phyloP scores from a whole-genome alignment of 2,797 vertebrate genomes.

The Chaetodon trifasciatus region DNA sequence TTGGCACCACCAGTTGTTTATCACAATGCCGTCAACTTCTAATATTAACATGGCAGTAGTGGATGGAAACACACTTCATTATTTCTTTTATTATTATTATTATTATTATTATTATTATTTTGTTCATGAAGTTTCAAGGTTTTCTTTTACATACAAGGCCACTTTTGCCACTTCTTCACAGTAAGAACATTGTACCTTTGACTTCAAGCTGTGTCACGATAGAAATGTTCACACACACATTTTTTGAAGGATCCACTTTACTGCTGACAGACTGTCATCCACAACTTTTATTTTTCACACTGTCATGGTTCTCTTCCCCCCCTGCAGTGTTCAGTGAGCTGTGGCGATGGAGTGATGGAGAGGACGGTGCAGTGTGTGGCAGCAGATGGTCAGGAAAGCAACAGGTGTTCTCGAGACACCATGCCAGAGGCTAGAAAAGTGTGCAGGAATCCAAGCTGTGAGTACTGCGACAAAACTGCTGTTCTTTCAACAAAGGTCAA shows the following conservation, averaged over 20 bases:
- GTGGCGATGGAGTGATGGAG: constrained; percentile 91
- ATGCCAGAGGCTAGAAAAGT: constrained; percentile 88
- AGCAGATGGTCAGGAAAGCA: constrained; percentile 85
- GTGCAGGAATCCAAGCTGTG: constrained; percentile 91
- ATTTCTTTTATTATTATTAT: background rate
- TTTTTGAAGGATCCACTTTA: background rate
- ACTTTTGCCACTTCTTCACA: background rate
- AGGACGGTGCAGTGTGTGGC: constrained; percentile 91
- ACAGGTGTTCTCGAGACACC: constrained; percentile 81
- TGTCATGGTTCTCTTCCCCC: constrained; percentile 31
- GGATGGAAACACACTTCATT: background rate
- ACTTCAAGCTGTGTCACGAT: background rate
- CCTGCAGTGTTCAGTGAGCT: constrained; percentile 91
- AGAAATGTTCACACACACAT: background rate
- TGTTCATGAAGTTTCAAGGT: background rate
- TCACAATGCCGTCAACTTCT: background rate
- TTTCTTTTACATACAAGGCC: background rate
- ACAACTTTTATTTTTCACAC: constrained; percentile 9
- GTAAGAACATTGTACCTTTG: background rate
- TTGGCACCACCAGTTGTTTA: background rate
- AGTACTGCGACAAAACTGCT: constrained; percentile 71
- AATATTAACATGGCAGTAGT: background rate
- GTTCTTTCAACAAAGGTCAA: constrained; percentile 24
- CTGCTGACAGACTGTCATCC: constrained; percentile 11
- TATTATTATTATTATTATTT: background rate